Evolutionary conservation across 2,888 invertebrate genomes (phyloP), one percentile per base, ranked within the genome.

Genomic region (Furcula furcula): DNA sequence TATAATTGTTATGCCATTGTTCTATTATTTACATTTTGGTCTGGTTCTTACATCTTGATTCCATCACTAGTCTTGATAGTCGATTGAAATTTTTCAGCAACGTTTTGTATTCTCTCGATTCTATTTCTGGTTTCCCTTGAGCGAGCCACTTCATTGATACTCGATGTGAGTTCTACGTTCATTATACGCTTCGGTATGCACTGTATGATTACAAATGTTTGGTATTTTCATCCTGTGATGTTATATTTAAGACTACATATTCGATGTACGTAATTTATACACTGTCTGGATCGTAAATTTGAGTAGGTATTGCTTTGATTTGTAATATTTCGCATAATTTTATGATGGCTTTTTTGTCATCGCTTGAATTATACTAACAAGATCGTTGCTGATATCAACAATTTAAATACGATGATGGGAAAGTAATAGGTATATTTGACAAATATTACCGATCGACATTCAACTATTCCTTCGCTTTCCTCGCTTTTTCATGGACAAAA

Each of bases 121-220:
- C 74, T 73, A 75, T 75, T 73, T 70, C 51, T 44, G 66, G 46
- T 33, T 65, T 64, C 54, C 67, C 69, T 66, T 68, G 67, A 65
- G 55, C 62, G 43, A 61, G 44, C 57, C 66, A 68, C 68, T 74
- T 62, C 75, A 77, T 76, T 77, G 71, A 75, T 76, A 65, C 69
- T 56, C 53, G 44, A 40, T 54, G 42, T 45, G 55, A 50, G 42
- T 51, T 60, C 60, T 53, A 55, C 58, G 50, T 52, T 69, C 56
- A 65, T 65, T 64, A 54, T 54, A 59, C 46, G 58, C 44, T 45
- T 48, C 22, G 75, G 74, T 63, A 73, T 76, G 74, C 70, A 69
- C 41, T 47, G 53, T 43, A 41, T 35, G 47, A 55, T 56, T 55
- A 57, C 55, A 6, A 20, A 40, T 66, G 65, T 57, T 67, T 62